Percentiles rank a stretch among this genome's conserved stretches.
Evolutionary conservation across 2,888 invertebrate species (phyloP).

Genomic region (Siphlonurus alternatus): DNA sequence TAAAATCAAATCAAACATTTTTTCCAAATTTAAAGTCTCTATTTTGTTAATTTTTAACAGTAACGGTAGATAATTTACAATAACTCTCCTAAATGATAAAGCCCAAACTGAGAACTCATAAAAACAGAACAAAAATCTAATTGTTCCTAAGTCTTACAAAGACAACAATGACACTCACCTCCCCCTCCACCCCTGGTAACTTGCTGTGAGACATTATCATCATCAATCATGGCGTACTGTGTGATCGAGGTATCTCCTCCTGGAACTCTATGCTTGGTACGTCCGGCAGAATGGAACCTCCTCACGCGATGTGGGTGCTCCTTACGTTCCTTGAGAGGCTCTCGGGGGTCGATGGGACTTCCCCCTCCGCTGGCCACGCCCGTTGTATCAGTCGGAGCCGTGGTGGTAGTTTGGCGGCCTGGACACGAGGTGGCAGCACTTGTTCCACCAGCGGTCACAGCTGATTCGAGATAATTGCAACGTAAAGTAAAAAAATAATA

Average conservation of each 20-base stretch:
- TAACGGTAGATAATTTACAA: too few relatives aligned
- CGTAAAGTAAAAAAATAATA: too few relatives aligned
- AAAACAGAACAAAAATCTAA: too few relatives aligned
- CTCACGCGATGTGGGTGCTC: conserved; percentile 16
- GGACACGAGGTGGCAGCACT: not conserved
- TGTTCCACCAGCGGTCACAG: not conserved
- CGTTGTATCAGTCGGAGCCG: conserved; percentile 6
- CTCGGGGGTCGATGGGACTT: conserved; percentile 23
- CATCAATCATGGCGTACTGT: conserved; percentile 84
- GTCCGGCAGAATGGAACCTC: conserved; percentile 15
- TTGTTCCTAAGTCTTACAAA: too few relatives aligned
- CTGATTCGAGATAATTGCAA: not conserved
- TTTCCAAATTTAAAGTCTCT: too few relatives aligned
- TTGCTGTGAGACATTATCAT: conserved; percentile 85
- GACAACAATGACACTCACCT: conserved; percentile 8
- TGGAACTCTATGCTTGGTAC: conserved; percentile 22
- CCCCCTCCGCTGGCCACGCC: conserved; percentile 17
- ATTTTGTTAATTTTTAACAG: too few relatives aligned
- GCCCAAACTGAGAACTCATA: too few relatives aligned
- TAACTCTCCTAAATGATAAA: too few relatives aligned
- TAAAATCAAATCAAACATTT: too few relatives aligned
- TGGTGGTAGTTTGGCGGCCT: too few relatives aligned
- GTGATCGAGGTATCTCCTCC: conserved; percentile 60
- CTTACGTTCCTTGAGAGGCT: conserved; percentile 23
- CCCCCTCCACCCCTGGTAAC: conserved; percentile 73